These are phyloP conservation scores for Lepidostoma basale DNA, from an alignment of 1,140 invertebrate species.

Conservation along the genomic window DNA sequence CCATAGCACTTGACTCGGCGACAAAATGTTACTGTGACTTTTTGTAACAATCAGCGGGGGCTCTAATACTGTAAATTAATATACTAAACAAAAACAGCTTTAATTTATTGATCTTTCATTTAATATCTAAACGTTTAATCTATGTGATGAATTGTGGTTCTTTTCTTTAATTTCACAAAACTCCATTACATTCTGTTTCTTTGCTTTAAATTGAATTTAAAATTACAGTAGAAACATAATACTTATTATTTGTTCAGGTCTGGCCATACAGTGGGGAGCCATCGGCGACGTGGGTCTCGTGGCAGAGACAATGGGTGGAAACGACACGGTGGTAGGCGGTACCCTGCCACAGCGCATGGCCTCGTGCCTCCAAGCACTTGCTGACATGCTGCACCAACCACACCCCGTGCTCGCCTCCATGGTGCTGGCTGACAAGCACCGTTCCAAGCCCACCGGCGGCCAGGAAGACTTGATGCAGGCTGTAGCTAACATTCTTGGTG, in stretches of 20 bases:
- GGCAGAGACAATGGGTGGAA: slow-evolving; percentile 82
- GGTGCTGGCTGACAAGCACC: slow-evolving; percentile 79
- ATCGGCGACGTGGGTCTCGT: slow-evolving; percentile 96
- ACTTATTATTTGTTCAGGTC: slow-evolving; percentile 51
- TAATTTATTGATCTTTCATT: too few species aligned
- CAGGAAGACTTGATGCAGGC: slow-evolving; percentile 69
- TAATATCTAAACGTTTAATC: too few species aligned
- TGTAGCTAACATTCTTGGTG: slow-evolving; percentile 84
- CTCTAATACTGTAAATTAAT: too few species aligned
- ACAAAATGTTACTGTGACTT: too few species aligned
- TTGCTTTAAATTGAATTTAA: too few species aligned
- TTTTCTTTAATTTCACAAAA: not conserved
- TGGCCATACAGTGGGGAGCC: slow-evolving; percentile 97
- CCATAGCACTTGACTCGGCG: too few species aligned
- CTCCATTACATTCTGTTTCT: too few species aligned
- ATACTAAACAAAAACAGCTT: too few species aligned
- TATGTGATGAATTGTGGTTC: too few species aligned
- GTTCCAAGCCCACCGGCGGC: slow-evolving; percentile 58
- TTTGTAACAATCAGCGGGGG: too few species aligned
- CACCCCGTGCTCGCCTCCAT: slow-evolving; percentile 85
- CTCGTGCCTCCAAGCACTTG: slow-evolving; percentile 86
- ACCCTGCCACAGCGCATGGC: slow-evolving; percentile 90
- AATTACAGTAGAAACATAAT: not conserved
- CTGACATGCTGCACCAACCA: slow-evolving; percentile 85
- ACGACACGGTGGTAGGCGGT: slow-evolving; percentile 91